Evolutionary conservation across 2,113 vertebrate species (phyloP).

Genomic region (Prietella phreatophila): DNA sequence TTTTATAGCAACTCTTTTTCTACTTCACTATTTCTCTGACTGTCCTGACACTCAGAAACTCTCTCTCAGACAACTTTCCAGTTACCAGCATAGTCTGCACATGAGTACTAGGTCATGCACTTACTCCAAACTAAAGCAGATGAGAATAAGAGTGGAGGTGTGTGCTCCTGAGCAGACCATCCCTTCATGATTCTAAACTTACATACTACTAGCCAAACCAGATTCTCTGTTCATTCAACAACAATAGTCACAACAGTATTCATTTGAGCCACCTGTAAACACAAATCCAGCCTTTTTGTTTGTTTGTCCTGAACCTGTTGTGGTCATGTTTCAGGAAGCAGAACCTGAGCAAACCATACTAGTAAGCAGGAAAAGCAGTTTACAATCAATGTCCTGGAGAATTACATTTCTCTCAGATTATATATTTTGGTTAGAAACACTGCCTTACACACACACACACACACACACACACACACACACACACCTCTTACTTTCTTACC

Average conservation of each 20-base stretch:
- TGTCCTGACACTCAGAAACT: not conserved
- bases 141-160: constrained; percentile 33
- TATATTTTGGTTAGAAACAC: not conserved
- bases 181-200: constrained; percentile 31
- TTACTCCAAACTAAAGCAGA: constrained; percentile 54
- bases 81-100: constrained; percentile 48
- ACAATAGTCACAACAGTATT: not conserved
- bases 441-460: not conserved
- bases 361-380: not conserved
- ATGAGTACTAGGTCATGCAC: constrained; percentile 49
- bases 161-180: constrained; percentile 28
- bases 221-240: constrained; percentile 29
- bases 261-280: not conserved
- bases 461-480: not conserved
- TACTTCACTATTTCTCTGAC: not conserved
- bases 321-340: not conserved
- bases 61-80: constrained; percentile 29
- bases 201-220: constrained; percentile 36
- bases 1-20: not conserved
- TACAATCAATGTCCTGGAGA: not conserved
- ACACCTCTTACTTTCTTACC: not conserved
- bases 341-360: not conserved
- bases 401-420: not conserved
- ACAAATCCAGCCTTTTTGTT: not conserved
- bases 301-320: not conserved